These are phyloP conservation scores for Tortricodes alternella DNA, from an alignment of 2,888 invertebrate species.

Conservation along the genomic window DNA sequence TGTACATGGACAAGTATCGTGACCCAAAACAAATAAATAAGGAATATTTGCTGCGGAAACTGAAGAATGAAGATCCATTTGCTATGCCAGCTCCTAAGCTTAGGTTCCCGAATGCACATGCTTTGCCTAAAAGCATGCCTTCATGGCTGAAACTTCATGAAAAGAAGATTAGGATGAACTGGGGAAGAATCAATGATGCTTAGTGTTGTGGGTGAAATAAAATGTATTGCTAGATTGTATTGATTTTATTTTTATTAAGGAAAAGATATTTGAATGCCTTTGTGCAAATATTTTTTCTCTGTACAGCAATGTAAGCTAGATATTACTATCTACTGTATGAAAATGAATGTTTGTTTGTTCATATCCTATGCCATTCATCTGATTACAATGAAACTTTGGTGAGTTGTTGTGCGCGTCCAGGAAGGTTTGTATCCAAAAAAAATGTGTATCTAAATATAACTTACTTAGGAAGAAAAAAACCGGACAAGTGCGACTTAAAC, in stretches of 20 bases:
- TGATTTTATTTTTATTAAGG: not conserved
- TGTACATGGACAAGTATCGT: slow-evolving; percentile 96
- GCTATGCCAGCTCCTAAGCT: slow-evolving; percentile 84
- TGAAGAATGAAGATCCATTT: slow-evolving; percentile 93
- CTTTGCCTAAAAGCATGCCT: slow-evolving; percentile 81
- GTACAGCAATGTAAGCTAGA: too few relatives aligned
- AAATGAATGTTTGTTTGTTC: too few relatives aligned
- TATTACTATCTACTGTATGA: too few relatives aligned
- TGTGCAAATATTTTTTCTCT: too few relatives aligned
- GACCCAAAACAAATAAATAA: slow-evolving; percentile 95
- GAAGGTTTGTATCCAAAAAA: too few relatives aligned
- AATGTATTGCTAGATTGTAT: slow-evolving; percentile 11
- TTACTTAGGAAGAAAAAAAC: too few relatives aligned
- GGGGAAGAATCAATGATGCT: slow-evolving; percentile 91
- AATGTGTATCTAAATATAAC: too few relatives aligned
- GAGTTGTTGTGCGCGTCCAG: too few relatives aligned
- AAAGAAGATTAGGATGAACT: slow-evolving; percentile 85
- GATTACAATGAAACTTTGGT: too few relatives aligned
- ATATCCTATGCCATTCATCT: too few relatives aligned
- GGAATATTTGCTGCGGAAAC: slow-evolving; percentile 91
- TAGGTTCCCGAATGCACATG: slow-evolving; percentile 89
- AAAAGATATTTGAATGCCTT: too few relatives aligned
- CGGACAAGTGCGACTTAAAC: too few relatives aligned
- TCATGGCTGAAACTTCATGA: slow-evolving; percentile 90
- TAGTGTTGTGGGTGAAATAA: slow-evolving; percentile 37